Evolutionary conservation across 2,888 invertebrate species (phyloP).

Genomic region (Tenthredo distinguenda): DNA sequence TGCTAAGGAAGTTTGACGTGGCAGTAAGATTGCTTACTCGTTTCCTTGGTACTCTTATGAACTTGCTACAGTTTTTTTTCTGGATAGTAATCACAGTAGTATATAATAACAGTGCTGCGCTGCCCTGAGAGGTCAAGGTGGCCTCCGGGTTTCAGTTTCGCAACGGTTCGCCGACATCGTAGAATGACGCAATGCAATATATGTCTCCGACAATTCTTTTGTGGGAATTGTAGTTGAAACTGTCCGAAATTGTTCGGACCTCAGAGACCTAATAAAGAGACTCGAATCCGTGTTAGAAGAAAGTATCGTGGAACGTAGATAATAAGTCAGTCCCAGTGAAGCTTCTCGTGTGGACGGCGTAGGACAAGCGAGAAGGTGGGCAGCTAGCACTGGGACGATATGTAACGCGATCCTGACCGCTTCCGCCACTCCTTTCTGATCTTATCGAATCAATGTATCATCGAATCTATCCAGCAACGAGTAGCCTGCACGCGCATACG

Average conservation of each 20-base stretch:
- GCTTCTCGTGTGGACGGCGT: constrained; percentile 70
- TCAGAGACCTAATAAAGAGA: neutral
- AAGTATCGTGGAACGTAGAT: constrained; percentile 62
- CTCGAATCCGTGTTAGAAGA: neutral
- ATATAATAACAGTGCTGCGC: constrained; percentile 40
- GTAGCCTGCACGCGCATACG: constrained; percentile 17
- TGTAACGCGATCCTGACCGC: constrained; percentile 50
- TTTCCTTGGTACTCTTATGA: constrained; percentile 9
- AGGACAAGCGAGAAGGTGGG: constrained; percentile 63
- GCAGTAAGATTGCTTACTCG: neutral
- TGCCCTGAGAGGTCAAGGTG: constrained; percentile 46
- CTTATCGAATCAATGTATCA: constrained; percentile 67
- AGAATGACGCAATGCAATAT: constrained; percentile 8
- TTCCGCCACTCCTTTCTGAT: constrained; percentile 69
- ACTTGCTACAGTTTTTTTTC: constrained; percentile 30
- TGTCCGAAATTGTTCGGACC: neutral
- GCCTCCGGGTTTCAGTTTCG: constrained; percentile 37
- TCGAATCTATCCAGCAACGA: constrained; percentile 41
- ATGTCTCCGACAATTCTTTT: constrained; percentile 24
- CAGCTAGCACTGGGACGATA: constrained; percentile 43
- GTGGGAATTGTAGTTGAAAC: neutral
- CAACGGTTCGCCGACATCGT: constrained; percentile 43
- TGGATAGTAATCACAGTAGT: constrained; percentile 28
- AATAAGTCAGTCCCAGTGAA: constrained; percentile 73
- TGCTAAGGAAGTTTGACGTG: neutral